These are phyloP conservation scores for Eulemur rufifrons DNA, from an alignment of 2,113 vertebrate genomes.

Conservation along the genomic window DNA sequence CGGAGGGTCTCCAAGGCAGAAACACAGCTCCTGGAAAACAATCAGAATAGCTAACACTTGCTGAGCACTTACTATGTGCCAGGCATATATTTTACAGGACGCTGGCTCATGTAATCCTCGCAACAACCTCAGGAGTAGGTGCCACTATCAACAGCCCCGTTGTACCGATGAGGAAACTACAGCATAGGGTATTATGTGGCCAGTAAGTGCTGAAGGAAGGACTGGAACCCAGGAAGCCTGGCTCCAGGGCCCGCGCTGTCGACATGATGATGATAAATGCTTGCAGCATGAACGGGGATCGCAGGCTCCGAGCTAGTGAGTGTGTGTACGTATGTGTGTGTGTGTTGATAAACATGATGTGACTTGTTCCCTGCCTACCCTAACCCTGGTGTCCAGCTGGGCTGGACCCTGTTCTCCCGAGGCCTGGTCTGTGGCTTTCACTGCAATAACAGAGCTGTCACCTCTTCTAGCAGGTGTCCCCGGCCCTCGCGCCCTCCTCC, in stretches of 20 bases:
- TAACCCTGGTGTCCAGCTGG: not conserved
- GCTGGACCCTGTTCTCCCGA: not conserved
- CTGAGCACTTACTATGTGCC: not conserved
- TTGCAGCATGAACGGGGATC: not conserved
- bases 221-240: not conserved
- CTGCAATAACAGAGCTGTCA: not conserved
- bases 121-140: not conserved
- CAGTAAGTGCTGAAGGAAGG: not conserved
- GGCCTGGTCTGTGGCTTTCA: not conserved
- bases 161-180: not conserved
- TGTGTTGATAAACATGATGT: not conserved
- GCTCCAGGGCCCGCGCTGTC: not conserved
- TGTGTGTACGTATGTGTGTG: not conserved
- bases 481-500: not conserved
- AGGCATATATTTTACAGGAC: not conserved
- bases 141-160: too few species aligned
- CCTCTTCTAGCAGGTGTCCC: not conserved
- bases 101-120: not conserved
- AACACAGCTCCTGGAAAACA: not conserved
- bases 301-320: not conserved
- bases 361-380: not conserved
- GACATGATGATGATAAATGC: rapidly evolving
- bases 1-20: not conserved
- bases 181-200: not conserved
- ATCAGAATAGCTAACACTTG: not conserved